These are phyloP conservation scores for Pseudanteris insignis DNA, from an alignment of 2,888 invertebrate species.

Conservation along the genomic window DNA sequence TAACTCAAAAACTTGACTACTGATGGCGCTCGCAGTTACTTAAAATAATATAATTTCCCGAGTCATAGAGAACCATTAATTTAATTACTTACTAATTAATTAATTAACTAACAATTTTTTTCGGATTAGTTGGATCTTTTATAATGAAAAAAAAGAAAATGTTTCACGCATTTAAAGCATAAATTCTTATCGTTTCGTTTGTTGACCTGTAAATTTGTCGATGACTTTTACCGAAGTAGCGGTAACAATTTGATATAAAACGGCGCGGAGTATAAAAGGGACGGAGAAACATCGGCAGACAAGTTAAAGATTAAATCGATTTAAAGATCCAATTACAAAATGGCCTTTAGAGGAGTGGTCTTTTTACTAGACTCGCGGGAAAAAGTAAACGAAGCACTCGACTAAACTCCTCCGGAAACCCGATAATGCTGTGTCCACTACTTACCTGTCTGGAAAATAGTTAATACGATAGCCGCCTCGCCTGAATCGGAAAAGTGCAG, in stretches of 20 bases:
- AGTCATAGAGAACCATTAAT: too few relatives aligned
- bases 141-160: constrained; percentile 1
- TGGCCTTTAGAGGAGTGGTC: constrained; percentile 45
- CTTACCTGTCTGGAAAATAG: constrained; percentile 43
- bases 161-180: too few relatives aligned
- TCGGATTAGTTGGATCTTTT: too few relatives aligned
- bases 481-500: constrained; percentile 30
- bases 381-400: constrained; percentile 46
- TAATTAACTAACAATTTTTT: too few relatives aligned
- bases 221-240: not conserved
- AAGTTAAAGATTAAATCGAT: constrained; percentile 44
- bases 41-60: too few relatives aligned
- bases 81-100: too few relatives aligned
- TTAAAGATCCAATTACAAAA: constrained; percentile 46
- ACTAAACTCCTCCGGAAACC: constrained; percentile 45
- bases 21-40: too few relatives aligned
- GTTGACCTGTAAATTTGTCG: too few relatives aligned
- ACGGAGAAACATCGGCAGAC: too few relatives aligned
- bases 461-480: constrained; percentile 44
- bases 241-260: constrained; percentile 30
- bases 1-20: too few relatives aligned
- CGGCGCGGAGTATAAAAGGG: constrained; percentile 9
- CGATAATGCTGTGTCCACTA: constrained; percentile 45
- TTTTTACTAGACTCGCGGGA: constrained; percentile 39
- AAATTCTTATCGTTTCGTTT: too few relatives aligned